These are phyloP conservation scores for Pomacea maculata DNA, from an alignment of 1,140 invertebrate genomes.

Conservation along the genomic window DNA sequence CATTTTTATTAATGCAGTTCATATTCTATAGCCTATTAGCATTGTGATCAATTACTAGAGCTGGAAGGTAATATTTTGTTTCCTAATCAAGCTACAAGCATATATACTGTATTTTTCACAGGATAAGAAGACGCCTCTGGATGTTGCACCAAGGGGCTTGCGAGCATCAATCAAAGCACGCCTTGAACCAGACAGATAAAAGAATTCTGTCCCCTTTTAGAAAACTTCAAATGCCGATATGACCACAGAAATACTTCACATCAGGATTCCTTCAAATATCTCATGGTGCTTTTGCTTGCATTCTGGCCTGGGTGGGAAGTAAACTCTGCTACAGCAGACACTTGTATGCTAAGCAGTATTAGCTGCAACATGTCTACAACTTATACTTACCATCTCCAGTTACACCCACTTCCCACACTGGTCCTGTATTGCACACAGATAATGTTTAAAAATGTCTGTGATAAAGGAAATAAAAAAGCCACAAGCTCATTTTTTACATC, in stretches of 20 bases:
- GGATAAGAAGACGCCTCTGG: constrained; percentile 76
- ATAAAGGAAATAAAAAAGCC: too few relatives aligned
- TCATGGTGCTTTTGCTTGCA: background rate
- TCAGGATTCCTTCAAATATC: background rate
- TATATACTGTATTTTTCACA: constrained; percentile 32
- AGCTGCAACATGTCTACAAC: too few relatives aligned
- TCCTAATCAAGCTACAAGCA: background rate
- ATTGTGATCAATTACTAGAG: background rate
- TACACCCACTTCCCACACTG: too few relatives aligned
- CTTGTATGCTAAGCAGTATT: background rate
- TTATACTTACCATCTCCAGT: too few relatives aligned
- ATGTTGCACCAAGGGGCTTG: constrained; percentile 68
- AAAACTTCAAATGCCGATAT: background rate
- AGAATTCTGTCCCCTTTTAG: background rate
- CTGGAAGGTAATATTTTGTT: background rate
- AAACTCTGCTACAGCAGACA: background rate
- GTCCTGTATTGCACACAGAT: too few relatives aligned
- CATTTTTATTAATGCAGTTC: background rate
- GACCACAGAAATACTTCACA: background rate
- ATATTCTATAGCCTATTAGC: background rate
- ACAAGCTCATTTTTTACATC: too few relatives aligned
- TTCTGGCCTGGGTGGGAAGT: background rate
- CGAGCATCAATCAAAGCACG: constrained; percentile 36
- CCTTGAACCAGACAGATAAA: constrained; percentile 22
- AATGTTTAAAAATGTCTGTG: too few relatives aligned